These are phyloP conservation scores for Oophaga sylvatica DNA, from an alignment of 2,797 vertebrate species.

Conservation along the genomic window DNA sequence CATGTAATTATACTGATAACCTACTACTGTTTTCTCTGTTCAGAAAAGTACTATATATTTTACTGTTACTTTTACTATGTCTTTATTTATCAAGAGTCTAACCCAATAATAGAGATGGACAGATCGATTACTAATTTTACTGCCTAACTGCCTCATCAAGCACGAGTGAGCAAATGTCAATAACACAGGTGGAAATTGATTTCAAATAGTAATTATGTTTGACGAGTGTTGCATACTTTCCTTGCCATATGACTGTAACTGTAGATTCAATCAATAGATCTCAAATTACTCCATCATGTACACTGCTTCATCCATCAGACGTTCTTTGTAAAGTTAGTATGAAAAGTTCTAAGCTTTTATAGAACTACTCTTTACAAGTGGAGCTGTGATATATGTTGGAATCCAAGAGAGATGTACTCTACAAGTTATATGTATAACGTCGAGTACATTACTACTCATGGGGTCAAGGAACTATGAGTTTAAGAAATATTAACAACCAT, in stretches of 20 bases:
- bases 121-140: slow-evolving; percentile 56
- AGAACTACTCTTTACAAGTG: background rate
- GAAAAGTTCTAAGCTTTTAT: background rate
- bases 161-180: slow-evolving; percentile 44
- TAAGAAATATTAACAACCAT: no score
- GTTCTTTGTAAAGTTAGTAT: background rate
- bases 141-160: slow-evolving; percentile 52
- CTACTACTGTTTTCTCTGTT: background rate
- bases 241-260: slow-evolving; percentile 25
- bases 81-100: background rate
- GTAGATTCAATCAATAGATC: slow-evolving; percentile 42
- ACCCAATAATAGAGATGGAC: slow-evolving; percentile 35
- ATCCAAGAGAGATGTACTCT: background rate
- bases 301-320: background rate
- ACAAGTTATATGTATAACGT: background rate
- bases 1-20: background rate
- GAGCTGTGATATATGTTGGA: background rate
- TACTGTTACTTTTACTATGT: background rate
- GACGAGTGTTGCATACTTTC: slow-evolving; percentile 32
- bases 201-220: slow-evolving; percentile 53
- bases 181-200: slow-evolving; percentile 48
- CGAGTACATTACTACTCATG: background rate
- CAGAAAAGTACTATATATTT: background rate
- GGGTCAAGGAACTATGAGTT: no score
- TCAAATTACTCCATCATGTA: slow-evolving; percentile 26